A percentile compares a stretch with the other conserved stretches of the same genome.
Evolutionary conservation across 2,888 invertebrate species (phyloP).

Genomic region (Aphidoletes aphidimyza): DNA sequence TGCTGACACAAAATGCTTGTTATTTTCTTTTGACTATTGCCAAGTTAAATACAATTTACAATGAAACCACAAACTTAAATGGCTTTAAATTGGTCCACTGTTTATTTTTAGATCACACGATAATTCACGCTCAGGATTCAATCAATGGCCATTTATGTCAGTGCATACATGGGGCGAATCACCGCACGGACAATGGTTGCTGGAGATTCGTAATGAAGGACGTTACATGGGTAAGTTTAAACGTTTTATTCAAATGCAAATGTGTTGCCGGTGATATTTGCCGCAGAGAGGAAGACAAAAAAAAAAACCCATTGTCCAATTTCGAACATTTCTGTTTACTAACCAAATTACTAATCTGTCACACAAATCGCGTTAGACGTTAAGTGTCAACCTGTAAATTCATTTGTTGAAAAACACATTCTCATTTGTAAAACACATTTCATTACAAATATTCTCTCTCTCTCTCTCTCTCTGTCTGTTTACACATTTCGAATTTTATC

Average conservation of each 20-base stretch:
- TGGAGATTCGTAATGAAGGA: slow-evolving; percentile 96
- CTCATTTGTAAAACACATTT: neutral
- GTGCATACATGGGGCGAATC: slow-evolving; percentile 98
- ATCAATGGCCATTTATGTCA: slow-evolving; percentile 99
- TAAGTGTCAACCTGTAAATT: slow-evolving; percentile 1
- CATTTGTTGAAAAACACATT: neutral
- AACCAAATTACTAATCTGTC: slow-evolving; percentile 31
- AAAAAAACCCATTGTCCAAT: neutral
- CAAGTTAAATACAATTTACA: too few relatives aligned
- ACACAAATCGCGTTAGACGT: neutral
- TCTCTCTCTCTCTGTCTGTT: neutral
- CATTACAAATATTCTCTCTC: neutral
- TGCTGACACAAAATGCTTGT: too few relatives aligned
- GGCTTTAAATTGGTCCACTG: neutral
- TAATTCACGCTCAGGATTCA: slow-evolving; percentile 90
- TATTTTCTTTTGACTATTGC: too few relatives aligned
- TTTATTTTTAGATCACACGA: slow-evolving; percentile 77
- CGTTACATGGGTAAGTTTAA: slow-evolving; percentile 78
- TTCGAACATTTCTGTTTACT: neutral
- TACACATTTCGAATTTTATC: neutral
- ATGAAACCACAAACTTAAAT: neutral
- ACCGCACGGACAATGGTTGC: slow-evolving; percentile 92
- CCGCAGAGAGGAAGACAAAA: neutral
- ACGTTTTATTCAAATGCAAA: neutral
- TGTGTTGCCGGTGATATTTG: too few relatives aligned